Base-by-base conservation (phyloP, 2,797 vertebrate species). In the Momotus momota region DNA sequence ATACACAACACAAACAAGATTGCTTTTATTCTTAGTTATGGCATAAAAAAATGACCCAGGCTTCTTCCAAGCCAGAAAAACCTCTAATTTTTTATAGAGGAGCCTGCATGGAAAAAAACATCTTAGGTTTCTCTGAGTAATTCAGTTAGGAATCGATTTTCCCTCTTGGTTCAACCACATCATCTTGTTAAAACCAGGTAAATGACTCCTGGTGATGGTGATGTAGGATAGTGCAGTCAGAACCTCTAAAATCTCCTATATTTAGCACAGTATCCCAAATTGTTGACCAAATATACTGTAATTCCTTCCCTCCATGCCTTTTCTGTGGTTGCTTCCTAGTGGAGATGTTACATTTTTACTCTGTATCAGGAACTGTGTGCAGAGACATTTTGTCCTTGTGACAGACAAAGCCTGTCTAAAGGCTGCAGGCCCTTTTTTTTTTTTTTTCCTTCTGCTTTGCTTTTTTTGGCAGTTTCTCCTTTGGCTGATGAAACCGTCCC, bases 401-500 rank as follows among this genome's bases (percentile, higher is more conserved):
- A 83, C 61, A 78, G 72, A 58, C 81, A 80, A 23, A 90, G 27
- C 29, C 23, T 3, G 7, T 52, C 27, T 81, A 71, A 85, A 31
- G 26, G 41, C 61, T 90, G 41, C 26, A 80, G 86, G 6, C 22
- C 20, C 49, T 77, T 72, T 71, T 64, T 43, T 51, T 3, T 67
- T 52, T 8, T 20, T 40, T 11, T 57, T 65, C 45, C 38, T 41
- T 67, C 60, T 79, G 27, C 8, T 27, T 22, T 38, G 38, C 7
- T 58, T 48, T 27, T 73, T 78, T 72, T 43, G 89, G 66, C 81
- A 93, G 58, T 82, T 91, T 92, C 54, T 92, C 43, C 69, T 78
- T 94, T 96, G 95, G 92, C 86, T 89, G 90, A 74, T 71, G 79
- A 81, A 92, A 90, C n/a, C n/a, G 60, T 89, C 83, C 95, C 94